Evolutionary conservation across 2,797 vertebrate species (phyloP).

Genomic region (Chloroceryle amazona): DNA sequence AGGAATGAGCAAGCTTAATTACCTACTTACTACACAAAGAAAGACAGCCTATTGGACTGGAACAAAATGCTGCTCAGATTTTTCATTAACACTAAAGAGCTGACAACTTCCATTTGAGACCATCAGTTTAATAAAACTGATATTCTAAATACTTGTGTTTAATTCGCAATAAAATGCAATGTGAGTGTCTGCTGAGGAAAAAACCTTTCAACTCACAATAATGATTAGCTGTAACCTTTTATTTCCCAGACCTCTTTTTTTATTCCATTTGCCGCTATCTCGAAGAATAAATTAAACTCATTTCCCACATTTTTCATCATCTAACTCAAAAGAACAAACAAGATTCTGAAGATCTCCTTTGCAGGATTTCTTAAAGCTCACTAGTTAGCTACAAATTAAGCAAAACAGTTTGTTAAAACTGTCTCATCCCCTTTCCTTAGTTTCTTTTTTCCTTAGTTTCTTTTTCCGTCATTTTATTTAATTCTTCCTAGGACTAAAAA

Average conservation of each 20-base stretch:
- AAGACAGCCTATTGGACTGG: not conserved
- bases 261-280: not conserved
- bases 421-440: not conserved
- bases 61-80: not conserved
- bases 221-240: not conserved
- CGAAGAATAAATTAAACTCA: not conserved
- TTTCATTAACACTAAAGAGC: not conserved
- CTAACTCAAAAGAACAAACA: not conserved
- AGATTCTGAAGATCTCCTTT: not conserved
- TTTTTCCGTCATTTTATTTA: not conserved
- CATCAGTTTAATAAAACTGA: not conserved
- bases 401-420: not conserved
- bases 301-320: not conserved
- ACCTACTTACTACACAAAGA: not conserved
- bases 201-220: not conserved
- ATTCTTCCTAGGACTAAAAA: not conserved
- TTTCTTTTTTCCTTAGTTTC: not conserved
- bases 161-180: not conserved
- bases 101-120: not conserved
- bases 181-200: not conserved
- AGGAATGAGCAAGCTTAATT: not conserved
- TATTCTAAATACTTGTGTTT: not conserved
- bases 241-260: not conserved
- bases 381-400: not conserved
- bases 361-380: not conserved